Evolutionary conservation across 1,140 invertebrate species (phyloP).

Genomic region (Drosophila jambulina): DNA sequence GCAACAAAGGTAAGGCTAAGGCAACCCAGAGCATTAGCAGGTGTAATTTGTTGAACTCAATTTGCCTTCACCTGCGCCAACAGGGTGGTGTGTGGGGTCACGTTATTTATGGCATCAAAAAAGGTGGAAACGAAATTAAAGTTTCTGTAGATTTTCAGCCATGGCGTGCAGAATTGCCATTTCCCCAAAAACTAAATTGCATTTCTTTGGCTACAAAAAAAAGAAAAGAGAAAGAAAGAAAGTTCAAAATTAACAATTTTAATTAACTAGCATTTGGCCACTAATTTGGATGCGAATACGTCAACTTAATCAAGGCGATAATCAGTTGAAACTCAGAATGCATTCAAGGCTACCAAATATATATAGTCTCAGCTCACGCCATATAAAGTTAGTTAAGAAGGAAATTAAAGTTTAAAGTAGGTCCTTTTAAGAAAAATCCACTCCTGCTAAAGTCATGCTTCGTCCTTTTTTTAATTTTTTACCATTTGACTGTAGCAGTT

Average conservation of each 20-base stretch:
- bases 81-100: not conserved
- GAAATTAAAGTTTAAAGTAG: not conserved
- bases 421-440: not conserved
- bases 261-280: conserved; percentile 68
- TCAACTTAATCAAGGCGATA: conserved; percentile 29
- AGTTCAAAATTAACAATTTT: conserved; percentile 80
- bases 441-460: not conserved
- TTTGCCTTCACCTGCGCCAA: conserved; percentile 57
- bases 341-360: not conserved
- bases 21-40: conserved; percentile 52
- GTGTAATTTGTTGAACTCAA: conserved; percentile 82
- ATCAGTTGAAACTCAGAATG: conserved; percentile 5
- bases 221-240: conserved; percentile 54
- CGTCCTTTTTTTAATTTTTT: not conserved
- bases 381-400: not conserved
- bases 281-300: conserved; percentile 40
- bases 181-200: conserved; percentile 52
- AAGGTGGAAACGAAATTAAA: conserved; percentile 29
- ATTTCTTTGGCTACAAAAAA: conserved; percentile 31
- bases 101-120: conserved; percentile 72
- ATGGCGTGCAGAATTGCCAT: conserved; percentile 58
- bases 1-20: conserved; percentile 20
- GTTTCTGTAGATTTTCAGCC: conserved; percentile 41
- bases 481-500: conserved; percentile 4
- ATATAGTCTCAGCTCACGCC: conserved; percentile 5